Evolutionary conservation across 2,888 invertebrate species (phyloP).

Genomic region (Polydrusus cervinus): DNA sequence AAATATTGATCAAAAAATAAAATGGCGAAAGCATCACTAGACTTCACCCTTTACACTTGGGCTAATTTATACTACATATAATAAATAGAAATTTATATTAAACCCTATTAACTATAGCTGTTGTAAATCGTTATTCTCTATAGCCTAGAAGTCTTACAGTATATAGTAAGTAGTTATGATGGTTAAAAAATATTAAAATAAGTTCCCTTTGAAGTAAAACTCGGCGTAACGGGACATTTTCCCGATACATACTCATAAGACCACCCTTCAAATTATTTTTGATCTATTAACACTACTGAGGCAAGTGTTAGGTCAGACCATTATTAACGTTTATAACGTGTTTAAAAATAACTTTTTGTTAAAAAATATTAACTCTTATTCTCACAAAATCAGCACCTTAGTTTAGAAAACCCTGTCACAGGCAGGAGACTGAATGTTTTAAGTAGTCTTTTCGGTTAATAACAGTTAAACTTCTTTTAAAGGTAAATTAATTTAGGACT

Average conservation of each 20-base stretch:
- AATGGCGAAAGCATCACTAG: too few species aligned
- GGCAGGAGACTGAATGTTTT: conserved; percentile 14
- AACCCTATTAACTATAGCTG: too few species aligned
- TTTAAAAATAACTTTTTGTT: conserved; percentile 20
- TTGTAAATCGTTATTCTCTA: too few species aligned
- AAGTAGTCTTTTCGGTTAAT: conserved; percentile 23
- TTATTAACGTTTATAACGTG: conserved; percentile 18
- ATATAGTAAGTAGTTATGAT: too few species aligned
- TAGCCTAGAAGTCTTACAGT: too few species aligned
- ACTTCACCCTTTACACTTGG: too few species aligned
- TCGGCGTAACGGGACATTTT: neutral
- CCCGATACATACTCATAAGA: conserved; percentile 11
- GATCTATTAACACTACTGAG: conserved; percentile 18
- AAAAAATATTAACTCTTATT: conserved; percentile 36
- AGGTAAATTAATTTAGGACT: conserved; percentile 53
- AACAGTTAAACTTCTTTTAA: conserved; percentile 27
- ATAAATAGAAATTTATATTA: too few species aligned
- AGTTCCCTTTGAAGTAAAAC: too few species aligned
- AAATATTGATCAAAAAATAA: too few species aligned
- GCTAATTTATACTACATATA: too few species aligned
- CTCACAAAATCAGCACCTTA: conserved; percentile 50
- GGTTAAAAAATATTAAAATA: too few species aligned
- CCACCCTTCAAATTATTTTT: conserved; percentile 18
- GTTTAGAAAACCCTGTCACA: conserved; percentile 27
- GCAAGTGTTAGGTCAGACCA: conserved; percentile 44